Evolutionary conservation across 2,888 invertebrate genomes (phyloP), one percentile per base, ranked within the genome.

Genomic region (Lithosia quadra): DNA sequence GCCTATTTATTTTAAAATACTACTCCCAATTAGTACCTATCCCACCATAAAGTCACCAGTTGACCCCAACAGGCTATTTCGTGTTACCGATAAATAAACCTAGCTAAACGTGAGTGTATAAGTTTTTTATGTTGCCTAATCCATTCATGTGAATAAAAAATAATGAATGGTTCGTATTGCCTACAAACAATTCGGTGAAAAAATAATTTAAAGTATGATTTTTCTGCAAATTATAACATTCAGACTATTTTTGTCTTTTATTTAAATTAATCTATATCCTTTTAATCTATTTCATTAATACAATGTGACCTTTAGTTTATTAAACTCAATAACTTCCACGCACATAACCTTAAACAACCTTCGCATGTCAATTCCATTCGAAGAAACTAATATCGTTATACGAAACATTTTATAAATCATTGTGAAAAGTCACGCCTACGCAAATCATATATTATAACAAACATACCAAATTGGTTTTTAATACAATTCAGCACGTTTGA

Each of bases 401-500:
- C 15, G 39, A 18, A 61, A 22, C 28, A n/a, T n/a, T 4, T 39
- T 59, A 28, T 18, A 34, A 55, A 36, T 67, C 67, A 77, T 79
- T 69, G 67, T 71, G 34, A 61, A 58, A 68, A 73, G 58, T 60
- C 61, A 60, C 67, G 74, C 43, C 33, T 49, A 65, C 39, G 60
- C 36, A 71, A 76, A 79, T 72, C 65, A 70, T 71, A 66, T 58
- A 58, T 55, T 59, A 64, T 56, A 59, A 67, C 76, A 57, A 56
- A 76, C 64, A 69, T 57, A 61, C 67, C 62, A 71, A 79, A 77
- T 72, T 68, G 68, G 62, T 71, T 74, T 76, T 80, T 75, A 83
- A 76, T 80, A 77, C 67, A 78, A 82, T 80, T 81, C 66, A 53
- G 61, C 43, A 64, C 73, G 67, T 63, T 73, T 66, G 69, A 84